phyloP scores from a whole-genome alignment of 2,888 invertebrate genomes.

The Cataglyphis livida region DNA sequence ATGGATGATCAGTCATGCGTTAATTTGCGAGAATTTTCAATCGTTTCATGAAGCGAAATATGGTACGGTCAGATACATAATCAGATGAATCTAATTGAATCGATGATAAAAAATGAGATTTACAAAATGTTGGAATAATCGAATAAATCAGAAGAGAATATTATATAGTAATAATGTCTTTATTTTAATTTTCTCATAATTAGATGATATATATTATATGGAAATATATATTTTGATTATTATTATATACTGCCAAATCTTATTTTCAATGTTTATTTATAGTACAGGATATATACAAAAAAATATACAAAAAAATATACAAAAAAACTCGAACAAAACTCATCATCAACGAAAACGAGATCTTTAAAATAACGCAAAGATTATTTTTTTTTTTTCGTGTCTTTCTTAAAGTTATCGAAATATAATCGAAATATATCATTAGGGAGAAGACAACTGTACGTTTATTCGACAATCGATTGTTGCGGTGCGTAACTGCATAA shows the following conservation, averaged over 20 bases:
- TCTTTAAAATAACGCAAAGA: not conserved
- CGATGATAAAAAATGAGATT: not conserved
- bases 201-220: not conserved
- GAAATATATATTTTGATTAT: not conserved
- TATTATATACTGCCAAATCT: not conserved
- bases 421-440: not conserved
- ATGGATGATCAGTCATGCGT: constrained; percentile 2
- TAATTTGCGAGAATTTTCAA: not conserved
- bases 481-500: too few species aligned
- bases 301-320: not conserved
- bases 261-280: not conserved
- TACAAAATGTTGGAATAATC: not conserved
- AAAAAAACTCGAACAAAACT: not conserved
- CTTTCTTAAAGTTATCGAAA: not conserved
- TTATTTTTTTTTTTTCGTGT: not conserved
- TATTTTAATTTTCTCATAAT: not conserved
- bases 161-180: not conserved
- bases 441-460: not conserved
- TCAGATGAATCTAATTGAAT: constrained; percentile 19
- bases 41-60: not conserved
- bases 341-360: not conserved
- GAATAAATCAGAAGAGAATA: not conserved
- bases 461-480: not conserved
- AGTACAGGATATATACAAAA: not conserved
- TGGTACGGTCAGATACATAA: not conserved